Conservation (phyloP, 2,888 invertebrate genomes). For the Morpho deidamia region DNA sequence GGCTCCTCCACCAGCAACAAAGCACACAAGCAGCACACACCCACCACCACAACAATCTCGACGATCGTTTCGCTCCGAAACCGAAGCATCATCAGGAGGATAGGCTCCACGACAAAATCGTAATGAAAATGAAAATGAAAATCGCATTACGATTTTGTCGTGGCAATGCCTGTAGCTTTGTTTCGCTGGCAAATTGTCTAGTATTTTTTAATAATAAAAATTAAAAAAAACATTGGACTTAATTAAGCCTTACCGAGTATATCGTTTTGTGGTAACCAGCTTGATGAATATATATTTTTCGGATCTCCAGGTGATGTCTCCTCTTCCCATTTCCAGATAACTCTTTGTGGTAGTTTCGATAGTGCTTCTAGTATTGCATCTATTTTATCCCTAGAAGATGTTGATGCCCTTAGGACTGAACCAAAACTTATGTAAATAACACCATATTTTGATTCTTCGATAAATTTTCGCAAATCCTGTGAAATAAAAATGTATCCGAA, state of each 20-base stretch:
- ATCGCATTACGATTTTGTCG: too few species aligned
- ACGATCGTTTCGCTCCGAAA: too few species aligned
- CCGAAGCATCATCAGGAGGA: too few species aligned
- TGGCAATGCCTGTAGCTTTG: too few species aligned
- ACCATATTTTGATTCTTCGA: conserved; percentile 81
- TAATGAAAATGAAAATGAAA: too few species aligned
- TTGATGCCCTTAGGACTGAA: conserved; percentile 82
- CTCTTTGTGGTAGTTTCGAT: conserved; percentile 79
- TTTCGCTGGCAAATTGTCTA: too few species aligned
- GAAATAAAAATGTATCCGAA: conserved; percentile 2
- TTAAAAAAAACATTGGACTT: background rate
- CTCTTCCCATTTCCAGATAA: conserved; percentile 87
- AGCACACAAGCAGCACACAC: too few species aligned
- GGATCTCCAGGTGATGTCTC: conserved; percentile 73
- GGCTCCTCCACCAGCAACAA: too few species aligned
- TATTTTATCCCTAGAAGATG: conserved; percentile 78
- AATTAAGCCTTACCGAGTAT: conserved; percentile 65
- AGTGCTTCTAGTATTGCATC: conserved; percentile 80
- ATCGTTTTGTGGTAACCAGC: conserved; percentile 83
- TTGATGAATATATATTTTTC: conserved; percentile 74
- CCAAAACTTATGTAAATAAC: conserved; percentile 88
- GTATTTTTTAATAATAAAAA: background rate
- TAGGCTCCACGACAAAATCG: too few species aligned
- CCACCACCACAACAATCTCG: too few species aligned
- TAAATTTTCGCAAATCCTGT: conserved; percentile 79